Conservation (phyloP, 2,113 vertebrate species). For the Myrmophylax atrothorax region DNA sequence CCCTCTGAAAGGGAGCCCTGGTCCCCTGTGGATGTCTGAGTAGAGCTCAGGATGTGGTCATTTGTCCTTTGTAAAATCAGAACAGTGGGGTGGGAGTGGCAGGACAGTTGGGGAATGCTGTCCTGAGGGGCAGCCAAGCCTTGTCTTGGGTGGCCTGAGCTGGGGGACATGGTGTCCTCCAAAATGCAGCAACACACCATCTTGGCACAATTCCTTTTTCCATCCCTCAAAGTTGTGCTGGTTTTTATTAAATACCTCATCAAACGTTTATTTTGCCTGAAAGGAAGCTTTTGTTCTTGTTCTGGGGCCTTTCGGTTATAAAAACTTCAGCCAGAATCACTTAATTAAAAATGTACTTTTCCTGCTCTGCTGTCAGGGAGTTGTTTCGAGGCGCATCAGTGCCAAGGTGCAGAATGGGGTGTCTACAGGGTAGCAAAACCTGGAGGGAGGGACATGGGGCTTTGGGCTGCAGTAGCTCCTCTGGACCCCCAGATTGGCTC, state of each 20-base stretch:
- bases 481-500: background rate
- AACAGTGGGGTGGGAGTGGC: fast-evolving
- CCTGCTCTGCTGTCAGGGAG: background rate
- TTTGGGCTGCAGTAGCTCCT: background rate
- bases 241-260: slow-evolving; percentile 44
- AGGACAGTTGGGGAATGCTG: background rate
- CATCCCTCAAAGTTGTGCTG: background rate
- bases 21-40: background rate
- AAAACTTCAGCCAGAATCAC: background rate
- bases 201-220: background rate
- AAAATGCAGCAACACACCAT: background rate
- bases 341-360: background rate
- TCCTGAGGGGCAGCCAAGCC: fast-evolving
- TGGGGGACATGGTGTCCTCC: background rate
- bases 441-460: background rate
- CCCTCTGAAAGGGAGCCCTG: background rate
- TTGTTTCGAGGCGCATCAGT: background rate
- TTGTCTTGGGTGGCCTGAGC: background rate
- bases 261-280: slow-evolving; percentile 5
- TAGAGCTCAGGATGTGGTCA: background rate
- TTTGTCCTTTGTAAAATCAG: background rate
- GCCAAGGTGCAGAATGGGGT: fast-evolving
- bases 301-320: background rate
- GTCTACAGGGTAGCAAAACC: background rate
- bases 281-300: slow-evolving; percentile 52